Evolutionary conservation across 2,888 invertebrate species (phyloP), one percentile per base, ranked within the genome.

Genomic region (Biston stratarius): DNA sequence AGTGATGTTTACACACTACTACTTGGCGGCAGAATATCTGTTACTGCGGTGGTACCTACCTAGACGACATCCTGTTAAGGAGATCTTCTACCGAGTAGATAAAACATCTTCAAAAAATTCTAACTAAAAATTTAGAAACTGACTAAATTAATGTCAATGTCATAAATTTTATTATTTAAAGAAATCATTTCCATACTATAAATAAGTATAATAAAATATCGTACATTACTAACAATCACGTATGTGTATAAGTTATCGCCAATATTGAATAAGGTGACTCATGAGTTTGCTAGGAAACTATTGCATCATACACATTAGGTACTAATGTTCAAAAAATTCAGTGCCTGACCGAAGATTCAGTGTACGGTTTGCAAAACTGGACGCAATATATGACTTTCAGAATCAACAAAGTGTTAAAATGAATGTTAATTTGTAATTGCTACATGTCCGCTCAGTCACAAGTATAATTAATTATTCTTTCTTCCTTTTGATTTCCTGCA

Each of bases 261-360:
- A 59, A 62, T 60, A 63, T 63, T 55, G 51, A 61, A 57, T 61
- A 47, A 15, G 9, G 60, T 63, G 63, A 67, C 44, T 67, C 61
- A 53, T 14, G 34, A 57, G 5, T 56, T 49, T 52, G 36, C 53
- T 62, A 38, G 55, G 42, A 44, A 59, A 55, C 40, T 51, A 62
- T 65, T 69, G 62, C 65, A 69, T 69, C 69, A 66, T 34, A 53
- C 24, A 33, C 38, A 61, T 55, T 51, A 24, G n/a, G n/a, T n/a
- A 66, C 45, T 40, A 62, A 55, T 45, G 65, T 40, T 62, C 38
- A 33, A 59, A 65, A 69, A 61, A 64, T 55, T 44, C 62, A 34
- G 48, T 45, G 15, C 36, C 55, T 12, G 34, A 51, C 52, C n/a
- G 57, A 51, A 57, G n/a, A 57, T 57, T 33, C 9, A 38, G 33